phyloP scores from a whole-genome alignment of 2,113 vertebrate species.

The Phylloscopus whistleri region DNA sequence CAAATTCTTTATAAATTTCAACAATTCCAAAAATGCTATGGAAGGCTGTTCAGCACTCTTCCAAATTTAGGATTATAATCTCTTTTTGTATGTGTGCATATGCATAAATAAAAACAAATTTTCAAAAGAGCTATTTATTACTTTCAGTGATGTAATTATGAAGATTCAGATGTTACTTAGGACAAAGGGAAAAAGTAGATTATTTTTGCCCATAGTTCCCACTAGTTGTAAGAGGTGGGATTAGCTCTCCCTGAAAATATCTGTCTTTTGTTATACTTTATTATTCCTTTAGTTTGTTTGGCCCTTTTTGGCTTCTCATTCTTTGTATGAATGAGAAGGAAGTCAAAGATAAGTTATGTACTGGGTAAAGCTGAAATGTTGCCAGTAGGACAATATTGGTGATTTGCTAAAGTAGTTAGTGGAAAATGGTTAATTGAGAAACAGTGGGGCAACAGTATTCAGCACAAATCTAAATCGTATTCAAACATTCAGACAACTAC shows the following conservation, averaged over 20 bases:
- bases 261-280: neutral
- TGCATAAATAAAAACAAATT: neutral
- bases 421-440: neutral
- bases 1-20: neutral
- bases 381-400: neutral
- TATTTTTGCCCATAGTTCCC: neutral
- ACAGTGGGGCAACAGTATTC: neutral
- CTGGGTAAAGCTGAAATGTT: neutral
- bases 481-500: neutral
- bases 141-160: neutral
- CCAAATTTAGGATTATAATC: neutral
- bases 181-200: neutral
- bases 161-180: neutral
- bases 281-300: neutral
- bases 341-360: neutral
- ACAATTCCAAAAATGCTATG: neutral
- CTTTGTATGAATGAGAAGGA: neutral
- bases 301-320: neutral
- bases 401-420: neutral
- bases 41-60: neutral
- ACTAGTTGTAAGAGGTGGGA: neutral
- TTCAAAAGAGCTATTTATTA: neutral
- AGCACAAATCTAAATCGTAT: neutral
- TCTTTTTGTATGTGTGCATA: neutral
- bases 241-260: neutral